Conservation (phyloP, 2,888 invertebrate genomes). For the Thecophora atra region DNA sequence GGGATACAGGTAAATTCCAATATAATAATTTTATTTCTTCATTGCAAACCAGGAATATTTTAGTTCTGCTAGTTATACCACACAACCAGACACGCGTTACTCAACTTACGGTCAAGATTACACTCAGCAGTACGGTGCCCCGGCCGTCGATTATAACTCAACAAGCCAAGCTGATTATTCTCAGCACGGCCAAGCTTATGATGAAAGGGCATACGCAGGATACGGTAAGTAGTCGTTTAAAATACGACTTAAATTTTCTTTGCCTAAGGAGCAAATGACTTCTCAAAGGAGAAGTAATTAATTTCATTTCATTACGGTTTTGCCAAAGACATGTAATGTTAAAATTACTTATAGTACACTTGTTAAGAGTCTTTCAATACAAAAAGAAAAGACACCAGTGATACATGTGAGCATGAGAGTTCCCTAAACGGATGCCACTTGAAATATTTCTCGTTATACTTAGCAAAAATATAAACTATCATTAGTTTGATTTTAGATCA, state of each 20-base stretch:
- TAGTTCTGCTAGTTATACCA: constrained; percentile 59
- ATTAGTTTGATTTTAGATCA: no score
- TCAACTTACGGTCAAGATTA: constrained; percentile 64
- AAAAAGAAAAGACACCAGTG: no score
- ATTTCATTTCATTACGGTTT: no score
- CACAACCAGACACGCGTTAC: constrained; percentile 64
- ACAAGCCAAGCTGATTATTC: constrained; percentile 64
- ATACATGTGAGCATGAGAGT: no score
- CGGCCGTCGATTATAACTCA: constrained; percentile 64
- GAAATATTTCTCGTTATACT: no score
- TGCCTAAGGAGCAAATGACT: no score
- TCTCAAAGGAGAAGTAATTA: no score
- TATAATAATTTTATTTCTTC: constrained; percentile 14
- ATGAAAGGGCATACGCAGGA: constrained; percentile 64
- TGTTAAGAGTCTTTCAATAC: no score
- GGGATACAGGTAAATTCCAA: constrained; percentile 58
- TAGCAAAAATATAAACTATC: no score
- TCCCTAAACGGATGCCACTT: no score
- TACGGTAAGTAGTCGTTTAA: constrained; percentile 59
- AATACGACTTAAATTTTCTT: background rate
- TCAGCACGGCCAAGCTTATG: constrained; percentile 59
- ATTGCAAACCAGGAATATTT: constrained; percentile 5
- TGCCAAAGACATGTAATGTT: no score
- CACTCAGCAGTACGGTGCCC: constrained; percentile 64
- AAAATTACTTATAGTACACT: no score